Percentiles rank a stretch among this genome's conserved stretches.
Evolutionary conservation across 35 echinoderm and acorn worm genomes (phyloP).

Genomic region (Strongylocentrotus purpuratus): DNA sequence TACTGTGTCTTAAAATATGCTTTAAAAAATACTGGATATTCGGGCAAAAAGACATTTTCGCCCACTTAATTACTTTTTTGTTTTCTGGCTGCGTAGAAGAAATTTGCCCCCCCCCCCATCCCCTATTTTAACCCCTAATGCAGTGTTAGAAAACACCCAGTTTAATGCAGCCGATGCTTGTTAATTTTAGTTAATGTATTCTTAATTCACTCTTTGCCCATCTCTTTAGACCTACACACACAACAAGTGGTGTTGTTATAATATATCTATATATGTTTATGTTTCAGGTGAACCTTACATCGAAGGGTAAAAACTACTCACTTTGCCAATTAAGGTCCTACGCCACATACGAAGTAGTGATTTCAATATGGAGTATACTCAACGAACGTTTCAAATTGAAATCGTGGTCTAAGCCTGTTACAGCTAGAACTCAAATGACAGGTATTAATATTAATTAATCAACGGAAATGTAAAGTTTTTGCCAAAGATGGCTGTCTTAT

Average conservation of each 20-base stretch:
- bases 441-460: neutral
- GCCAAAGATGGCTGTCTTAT: too few relatives aligned
- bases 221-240: neutral
- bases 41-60: too few relatives aligned
- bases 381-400: neutral
- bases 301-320: neutral
- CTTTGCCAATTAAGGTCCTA: neutral
- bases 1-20: too few relatives aligned
- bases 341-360: neutral
- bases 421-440: neutral
- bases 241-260: neutral
- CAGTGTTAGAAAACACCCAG: too few relatives aligned
- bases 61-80: too few relatives aligned
- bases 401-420: neutral
- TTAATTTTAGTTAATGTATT: neutral
- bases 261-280: neutral
- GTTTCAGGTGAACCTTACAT: neutral
- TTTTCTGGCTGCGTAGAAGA: too few relatives aligned
- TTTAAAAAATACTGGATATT: too few relatives aligned
- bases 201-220: neutral
- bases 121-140: too few relatives aligned
- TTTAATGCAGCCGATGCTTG: neutral
- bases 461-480: too few relatives aligned
- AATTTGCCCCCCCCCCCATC: too few relatives aligned
- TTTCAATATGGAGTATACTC: neutral